Evolutionary conservation across 2,888 invertebrate species (phyloP), one percentile per base, ranked within the genome.

Genomic region (Tetragnatha montana): DNA sequence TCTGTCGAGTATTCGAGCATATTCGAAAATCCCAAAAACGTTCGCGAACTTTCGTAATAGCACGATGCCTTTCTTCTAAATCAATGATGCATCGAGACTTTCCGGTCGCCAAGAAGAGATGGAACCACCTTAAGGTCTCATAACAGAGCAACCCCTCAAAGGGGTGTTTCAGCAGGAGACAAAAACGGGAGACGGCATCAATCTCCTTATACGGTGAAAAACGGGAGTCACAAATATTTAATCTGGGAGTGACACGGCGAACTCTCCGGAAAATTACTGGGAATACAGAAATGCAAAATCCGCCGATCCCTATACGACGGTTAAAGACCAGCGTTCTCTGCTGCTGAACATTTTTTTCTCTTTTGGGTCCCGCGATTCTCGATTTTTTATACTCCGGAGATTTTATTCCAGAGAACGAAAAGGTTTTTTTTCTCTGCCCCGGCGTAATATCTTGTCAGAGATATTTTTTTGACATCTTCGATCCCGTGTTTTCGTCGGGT

Each of bases 391-490:
- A 21, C 60, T 78, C 60, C 78, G 22, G 60, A 22, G 60, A 60
- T 35, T 60, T 60, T 78, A 21, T 78, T 78, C 60, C 78, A 60
- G 60, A 22, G 60, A 60, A 12, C 17, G 10, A 10, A 76, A 8
- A 19, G 12, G 49, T 76, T 80, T 22, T 73, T 80, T 21, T 22
- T 60, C 68, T 81, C 70, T 47, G 80, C 80, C 70, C 69, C 69
- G 35, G 35, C 35, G 75, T 75, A 84, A 84, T 84, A 84, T 76
- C 76, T 76, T 47, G 76, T 76, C 76, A 47, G 76, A 22, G 76
- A 76, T 69, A 84, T 76, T 84, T 84, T n/a, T 76, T n/a, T 84
- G 83, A 84, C 83, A 69, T 84, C 49, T 68, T 19, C n/a, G 49
- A 84, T 84, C 83, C 83, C 17, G 22, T 14, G 51, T n/a, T 75